phyloP scores from a whole-genome alignment of 2,113 vertebrate genomes.

The Pleuronectes platessa region DNA sequence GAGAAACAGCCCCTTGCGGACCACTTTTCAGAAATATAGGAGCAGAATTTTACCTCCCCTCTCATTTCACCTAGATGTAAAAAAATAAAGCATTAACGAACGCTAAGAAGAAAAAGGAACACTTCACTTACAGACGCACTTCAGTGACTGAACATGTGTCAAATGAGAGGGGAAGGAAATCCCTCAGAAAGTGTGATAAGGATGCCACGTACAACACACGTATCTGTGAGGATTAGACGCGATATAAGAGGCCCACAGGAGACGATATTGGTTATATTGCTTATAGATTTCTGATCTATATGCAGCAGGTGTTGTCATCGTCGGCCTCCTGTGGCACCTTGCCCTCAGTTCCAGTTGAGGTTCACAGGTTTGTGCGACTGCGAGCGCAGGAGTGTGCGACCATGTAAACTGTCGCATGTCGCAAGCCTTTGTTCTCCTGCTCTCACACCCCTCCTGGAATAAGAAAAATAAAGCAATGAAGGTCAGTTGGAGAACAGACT shows the following conservation, averaged over 20 bases:
- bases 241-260: neutral
- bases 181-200: constrained; percentile 60
- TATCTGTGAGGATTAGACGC: constrained; percentile 1
- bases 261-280: neutral
- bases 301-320: neutral
- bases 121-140: constrained; percentile 71
- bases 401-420: constrained; percentile 51
- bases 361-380: constrained; percentile 22
- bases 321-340: neutral
- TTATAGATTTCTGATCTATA: neutral
- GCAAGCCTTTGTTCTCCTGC: constrained; percentile 64
- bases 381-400: constrained; percentile 41
- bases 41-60: constrained; percentile 66
- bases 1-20: constrained; percentile 58
- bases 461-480: constrained; percentile 80
- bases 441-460: constrained; percentile 69
- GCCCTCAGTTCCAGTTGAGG: constrained; percentile 8
- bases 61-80: constrained; percentile 76
- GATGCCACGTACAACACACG: constrained; percentile 52
- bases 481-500: constrained; percentile 86
- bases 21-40: constrained; percentile 57
- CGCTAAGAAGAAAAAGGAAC: constrained; percentile 73
- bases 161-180: constrained; percentile 72
- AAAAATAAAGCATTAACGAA: constrained; percentile 78
- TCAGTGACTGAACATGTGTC: constrained; percentile 57